phyloP scores from a whole-genome alignment of 2,113 vertebrate genomes.

The Sturnira hondurensis region DNA sequence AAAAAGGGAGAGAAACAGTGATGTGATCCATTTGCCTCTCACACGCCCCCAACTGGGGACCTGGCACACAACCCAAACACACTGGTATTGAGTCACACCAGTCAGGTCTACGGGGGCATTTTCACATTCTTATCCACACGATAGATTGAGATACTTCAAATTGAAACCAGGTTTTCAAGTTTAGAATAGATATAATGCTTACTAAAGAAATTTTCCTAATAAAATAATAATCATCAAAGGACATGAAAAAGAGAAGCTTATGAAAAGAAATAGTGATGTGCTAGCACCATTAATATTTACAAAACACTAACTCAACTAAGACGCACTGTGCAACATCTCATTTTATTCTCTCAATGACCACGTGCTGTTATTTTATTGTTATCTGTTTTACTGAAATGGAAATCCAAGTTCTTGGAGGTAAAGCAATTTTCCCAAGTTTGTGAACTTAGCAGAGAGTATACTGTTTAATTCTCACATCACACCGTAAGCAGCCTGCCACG shows the following conservation, averaged over 20 bases:
- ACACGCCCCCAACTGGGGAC: no score
- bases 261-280: not conserved
- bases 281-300: not conserved
- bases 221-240: not conserved
- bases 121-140: no score
- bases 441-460: not conserved
- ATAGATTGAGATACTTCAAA: not conserved
- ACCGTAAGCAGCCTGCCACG: rapidly evolving
- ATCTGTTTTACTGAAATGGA: not conserved
- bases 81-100: no score
- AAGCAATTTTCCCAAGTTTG: not conserved
- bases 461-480: not conserved
- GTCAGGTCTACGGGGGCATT: no score
- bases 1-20: no score
- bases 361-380: no score
- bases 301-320: not conserved
- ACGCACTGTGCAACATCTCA: rapidly evolving
- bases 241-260: not conserved
- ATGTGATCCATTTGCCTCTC: no score
- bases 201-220: not conserved
- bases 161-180: not conserved
- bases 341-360: not conserved
- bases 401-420: not conserved
- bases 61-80: no score
- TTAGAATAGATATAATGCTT: not conserved